Evolutionary conservation across 1,140 invertebrate genomes (phyloP), one percentile per base, ranked within the genome.

Genomic region (Oppia nitens): DNA sequence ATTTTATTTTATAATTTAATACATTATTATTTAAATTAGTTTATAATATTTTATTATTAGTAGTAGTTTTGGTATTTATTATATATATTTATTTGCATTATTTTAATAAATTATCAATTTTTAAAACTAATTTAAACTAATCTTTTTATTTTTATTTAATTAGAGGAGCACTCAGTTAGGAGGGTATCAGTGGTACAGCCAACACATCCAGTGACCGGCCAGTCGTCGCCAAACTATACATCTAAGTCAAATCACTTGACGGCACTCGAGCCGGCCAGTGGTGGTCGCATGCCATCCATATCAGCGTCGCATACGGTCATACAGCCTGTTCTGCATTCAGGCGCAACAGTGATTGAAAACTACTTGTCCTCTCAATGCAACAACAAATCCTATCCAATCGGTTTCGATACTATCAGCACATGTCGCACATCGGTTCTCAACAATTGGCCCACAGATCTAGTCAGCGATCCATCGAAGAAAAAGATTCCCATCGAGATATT

Each of bases 401-500:
- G 32, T 40, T 9, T 40, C 17, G 32, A 40, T 40, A 12, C n/a
- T n/a, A n/a, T 45, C 25, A 59, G 47, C 4, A 17, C 11, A n/a
- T 24, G 32, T 54, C 21, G 52, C 1, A 40, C 17, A 17, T 9
- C 32, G 17, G 32, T 40, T 17, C 6, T 17, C 6, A 40, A 6
- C 6, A 6, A 40, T 9, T 17, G 6, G 17, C 6, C 6, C 6
- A 6, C 32, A 17, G 32, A 9, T 6, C 6, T 9, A 9, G 17
- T 9, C 6, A 9, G 32, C 17, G 32, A 17, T 40, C 17, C 32
- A 9, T 9, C 6, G 6, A 6, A 17, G 6, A 56, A 21, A 23
- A 27, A 48, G n/a, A 23, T 48, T 9, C 3, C 12, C 21, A 23
- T 62, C 25, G 60, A 62, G 14, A 59, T 62, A 29, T 28, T 62